Evolutionary conservation across 2,113 vertebrate species (phyloP).

Genomic region (Eurypyga helias): DNA sequence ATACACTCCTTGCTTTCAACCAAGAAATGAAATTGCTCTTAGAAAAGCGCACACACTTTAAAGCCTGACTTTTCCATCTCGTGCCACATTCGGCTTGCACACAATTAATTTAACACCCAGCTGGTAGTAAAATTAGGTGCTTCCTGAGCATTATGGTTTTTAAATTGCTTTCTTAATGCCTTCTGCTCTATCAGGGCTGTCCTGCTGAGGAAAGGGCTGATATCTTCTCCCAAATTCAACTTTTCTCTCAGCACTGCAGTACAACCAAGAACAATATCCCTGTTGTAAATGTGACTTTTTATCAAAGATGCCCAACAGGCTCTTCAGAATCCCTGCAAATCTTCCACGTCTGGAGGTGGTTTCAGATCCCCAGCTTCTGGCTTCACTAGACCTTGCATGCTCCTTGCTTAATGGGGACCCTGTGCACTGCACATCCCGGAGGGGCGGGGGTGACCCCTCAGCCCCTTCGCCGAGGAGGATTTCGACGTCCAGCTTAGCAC

Average conservation of each 20-base stretch:
- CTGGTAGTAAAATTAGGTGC: conserved; percentile 68
- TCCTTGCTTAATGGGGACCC: not conserved
- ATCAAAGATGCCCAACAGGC: conserved; percentile 17
- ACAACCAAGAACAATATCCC: not conserved
- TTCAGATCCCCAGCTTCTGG: not conserved
- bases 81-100: not conserved
- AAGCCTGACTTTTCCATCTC: not conserved
- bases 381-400: not conserved
- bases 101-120: conserved; percentile 73
- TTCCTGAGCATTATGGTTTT: conserved; percentile 55
- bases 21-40: not conserved
- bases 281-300: conserved; percentile 31
- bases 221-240: conserved; percentile 22
- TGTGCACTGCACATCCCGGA: fast-evolving
- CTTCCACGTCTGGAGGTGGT: not conserved
- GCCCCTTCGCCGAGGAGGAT: not conserved
- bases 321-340: conserved; percentile 10
- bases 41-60: not conserved
- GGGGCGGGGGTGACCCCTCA: not conserved
- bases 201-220: conserved; percentile 55
- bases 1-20: not conserved
- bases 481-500: not conserved
- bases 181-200: conserved; percentile 37
- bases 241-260: not conserved
- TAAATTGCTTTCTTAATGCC: conserved; percentile 72